These are phyloP conservation scores for Liopterus haemorrhoidalis DNA, from an alignment of 2,888 invertebrate species.

Conservation along the genomic window DNA sequence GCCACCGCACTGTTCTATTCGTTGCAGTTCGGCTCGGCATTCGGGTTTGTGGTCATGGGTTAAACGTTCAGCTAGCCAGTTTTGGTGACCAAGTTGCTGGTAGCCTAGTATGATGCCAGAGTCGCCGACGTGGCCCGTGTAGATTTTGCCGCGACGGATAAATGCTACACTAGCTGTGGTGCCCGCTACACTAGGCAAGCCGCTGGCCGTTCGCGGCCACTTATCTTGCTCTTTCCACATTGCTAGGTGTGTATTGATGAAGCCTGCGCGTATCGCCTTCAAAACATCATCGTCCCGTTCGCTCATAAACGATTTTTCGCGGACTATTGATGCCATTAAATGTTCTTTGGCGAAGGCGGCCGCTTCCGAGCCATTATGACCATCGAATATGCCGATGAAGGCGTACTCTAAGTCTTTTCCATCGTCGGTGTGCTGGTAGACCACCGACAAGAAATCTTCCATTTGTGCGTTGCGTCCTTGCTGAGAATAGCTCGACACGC, in stretches of 20 bases:
- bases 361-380: slow-evolving; percentile 94
- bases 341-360: slow-evolving; percentile 91
- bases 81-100: slow-evolving; percentile 47
- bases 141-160: slow-evolving; percentile 88
- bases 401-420: slow-evolving; percentile 90
- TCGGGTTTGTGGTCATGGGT: slow-evolving; percentile 97
- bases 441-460: slow-evolving; percentile 97
- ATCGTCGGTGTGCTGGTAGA: slow-evolving; percentile 88
- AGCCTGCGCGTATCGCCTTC: slow-evolving; percentile 90
- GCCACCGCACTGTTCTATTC: slow-evolving; percentile 78
- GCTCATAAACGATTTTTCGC: slow-evolving; percentile 88
- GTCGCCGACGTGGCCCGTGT: slow-evolving; percentile 98
- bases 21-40: slow-evolving; percentile 69
- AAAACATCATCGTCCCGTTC: slow-evolving; percentile 89
- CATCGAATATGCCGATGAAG: slow-evolving; percentile 97
- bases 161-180: slow-evolving; percentile 96
- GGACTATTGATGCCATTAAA: slow-evolving; percentile 90
- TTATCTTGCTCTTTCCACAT: slow-evolving; percentile 99
- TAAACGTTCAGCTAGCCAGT: slow-evolving; percentile 75
- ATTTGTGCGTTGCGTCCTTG: slow-evolving; percentile 98
- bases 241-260: slow-evolving; percentile 89
- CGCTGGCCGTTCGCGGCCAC: slow-evolving; percentile 95
- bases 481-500: slow-evolving; percentile 91
- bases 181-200: slow-evolving; percentile 92
- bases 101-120: slow-evolving; percentile 74